Percentiles rank a stretch among this genome's conserved stretches.
These are phyloP conservation scores for Ailurus styani DNA, from an alignment of 2,113 vertebrate species.

Conservation along the genomic window DNA sequence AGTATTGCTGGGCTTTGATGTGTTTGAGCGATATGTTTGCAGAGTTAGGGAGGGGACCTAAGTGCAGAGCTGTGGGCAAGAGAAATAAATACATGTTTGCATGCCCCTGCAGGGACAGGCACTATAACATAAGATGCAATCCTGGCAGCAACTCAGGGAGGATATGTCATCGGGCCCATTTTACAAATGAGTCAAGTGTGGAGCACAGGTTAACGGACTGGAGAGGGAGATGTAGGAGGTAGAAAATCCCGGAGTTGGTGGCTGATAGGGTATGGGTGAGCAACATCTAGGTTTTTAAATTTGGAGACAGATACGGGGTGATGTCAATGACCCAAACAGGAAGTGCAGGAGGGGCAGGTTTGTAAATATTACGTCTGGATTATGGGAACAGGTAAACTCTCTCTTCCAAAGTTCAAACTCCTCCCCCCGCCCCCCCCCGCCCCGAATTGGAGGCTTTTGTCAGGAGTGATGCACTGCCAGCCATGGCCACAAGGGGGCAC, in stretches of 20 bases:
- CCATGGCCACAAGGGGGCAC: conserved; percentile 71
- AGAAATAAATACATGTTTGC: accelerated
- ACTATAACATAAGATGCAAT: accelerated
- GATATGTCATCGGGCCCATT: accelerated
- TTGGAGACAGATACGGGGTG: background rate
- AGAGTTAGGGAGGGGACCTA: background rate
- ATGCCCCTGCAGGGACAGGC: background rate
- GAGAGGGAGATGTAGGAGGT: background rate
- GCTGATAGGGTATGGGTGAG: background rate
- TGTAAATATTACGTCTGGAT: background rate
- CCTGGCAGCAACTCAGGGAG: background rate
- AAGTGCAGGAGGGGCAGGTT: accelerated
- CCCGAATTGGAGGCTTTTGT: background rate
- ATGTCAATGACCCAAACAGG: accelerated
- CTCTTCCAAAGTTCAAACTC: background rate
- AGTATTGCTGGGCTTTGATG: background rate
- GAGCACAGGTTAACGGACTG: background rate
- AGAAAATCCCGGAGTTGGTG: background rate
- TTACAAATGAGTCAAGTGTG: background rate
- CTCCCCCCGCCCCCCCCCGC: accelerated
- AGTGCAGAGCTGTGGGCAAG: background rate
- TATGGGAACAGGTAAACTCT: background rate
- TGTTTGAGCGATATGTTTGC: too few relatives aligned
- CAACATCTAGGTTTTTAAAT: background rate
- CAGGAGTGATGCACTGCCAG: background rate